Evolutionary conservation across 1,140 invertebrate genomes (phyloP), one percentile per base, ranked within the genome.

Genomic region (Centruroides sculpturatus): DNA sequence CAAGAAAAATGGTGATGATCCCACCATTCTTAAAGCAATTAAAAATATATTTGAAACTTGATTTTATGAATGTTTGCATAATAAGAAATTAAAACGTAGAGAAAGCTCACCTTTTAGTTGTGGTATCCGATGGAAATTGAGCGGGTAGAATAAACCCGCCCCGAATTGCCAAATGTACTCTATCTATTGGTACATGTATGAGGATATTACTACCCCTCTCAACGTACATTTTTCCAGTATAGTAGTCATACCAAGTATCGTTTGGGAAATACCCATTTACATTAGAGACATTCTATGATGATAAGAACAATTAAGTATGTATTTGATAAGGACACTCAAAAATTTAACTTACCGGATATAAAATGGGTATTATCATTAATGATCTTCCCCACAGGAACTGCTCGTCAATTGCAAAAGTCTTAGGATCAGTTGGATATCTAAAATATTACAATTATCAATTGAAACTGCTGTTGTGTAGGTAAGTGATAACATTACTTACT

Each of bases 391-490:
- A 76, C 52, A 77, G 60, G 58, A 77, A 77, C 72, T 89, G 85
- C 5, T 78, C 76, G 71, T 92, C 88, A 55, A 92, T 81, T 23
- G 73, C 70, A 69, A 83, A 85, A 1, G 88, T 87, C 3, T 72
- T 72, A 11, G 66, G 66, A 71, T 93, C 85, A 5, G 77, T 68
- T 0, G 80, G 78, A 68, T 82, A 88, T 53, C 64, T 65, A 8
- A 4, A 64, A 60, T n/a, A 56, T 36, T 53, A 53, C 1, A 53
- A 34, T 6, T 53, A 8, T 36, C 51, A 2, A 8, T n/a, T 3
- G 8, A 1, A 36, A 36, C 5, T 2, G 8, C 35, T 2, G 23
- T 8, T 53, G 1, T 53, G 3, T 6, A 1, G 51, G 3, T 3
- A 53, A 36, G 49, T 12, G 8, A 53, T 34, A 6, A 53, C 74